Base-by-base conservation (phyloP, 2,888 invertebrate species). In the Drosophila sordidapex region DNA sequence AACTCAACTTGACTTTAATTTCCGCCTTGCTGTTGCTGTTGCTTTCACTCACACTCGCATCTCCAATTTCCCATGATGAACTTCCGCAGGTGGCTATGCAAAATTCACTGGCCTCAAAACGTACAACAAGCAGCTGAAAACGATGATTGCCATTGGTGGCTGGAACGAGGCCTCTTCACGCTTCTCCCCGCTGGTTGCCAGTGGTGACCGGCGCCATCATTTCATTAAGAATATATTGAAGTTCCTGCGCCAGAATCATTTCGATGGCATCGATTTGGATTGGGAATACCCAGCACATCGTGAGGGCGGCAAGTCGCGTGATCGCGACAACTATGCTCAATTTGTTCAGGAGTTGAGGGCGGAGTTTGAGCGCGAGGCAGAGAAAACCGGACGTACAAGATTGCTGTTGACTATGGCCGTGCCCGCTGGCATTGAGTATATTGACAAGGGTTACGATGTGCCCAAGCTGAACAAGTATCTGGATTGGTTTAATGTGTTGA, bases 71-170 rank as follows among this genome's bases (percentile, higher is more conserved):
- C 10, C 31, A 15, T 46, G 25, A 46, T 46, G 46, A 67, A 51
- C 21, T 67, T 52, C 52, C 36, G 21, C 70, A 98, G 98, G 98
- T 92, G 98, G 98, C 51, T 98, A 98, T 93, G 97, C 98, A 29
- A 98, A 98, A 94, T 98, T 98, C 93, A 98, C 96, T 46, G 98
- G 98, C 0, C 94, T 98, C 70, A 98, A 98, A 94, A 97, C 97
- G 0, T 98, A 98, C 94, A 98, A 98, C 93, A 97, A 97, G 92
- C 96, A 97, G 76, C 93, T 98, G 91, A 98, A 98, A 93, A 98
- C 98, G 0, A 93, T 98, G 94, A 94, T 98, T 81, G 98, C 98
- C 13, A 97, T 98, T 84, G 98, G 98, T 1, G 95, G 98, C 56
- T 98, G 98, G 98, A 98, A 98, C 93, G 98, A 98, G 93, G 98